Base-by-base conservation (phyloP, 2,888 invertebrate genomes). In the Itoplectis maculator region DNA sequence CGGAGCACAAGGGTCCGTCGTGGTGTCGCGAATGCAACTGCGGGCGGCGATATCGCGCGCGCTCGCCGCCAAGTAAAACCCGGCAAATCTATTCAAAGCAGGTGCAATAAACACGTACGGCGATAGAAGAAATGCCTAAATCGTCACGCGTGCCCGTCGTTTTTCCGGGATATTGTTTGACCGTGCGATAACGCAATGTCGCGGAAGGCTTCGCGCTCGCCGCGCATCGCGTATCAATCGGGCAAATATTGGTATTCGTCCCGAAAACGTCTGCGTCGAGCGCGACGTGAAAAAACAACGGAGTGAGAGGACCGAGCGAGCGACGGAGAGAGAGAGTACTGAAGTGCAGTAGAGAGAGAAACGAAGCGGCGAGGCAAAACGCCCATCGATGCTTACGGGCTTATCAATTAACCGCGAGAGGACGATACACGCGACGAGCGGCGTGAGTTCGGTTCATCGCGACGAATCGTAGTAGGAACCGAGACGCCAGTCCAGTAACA, bases 391-490 rank as follows among this genome's bases (percentile, higher is more conserved):
- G 35, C 47, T 7, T 15, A 18, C 18, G 13, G 29, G 23, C 47
- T 59, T 68, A 68, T 73, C 29, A 20, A 69, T 66, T 66, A 49
- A 29, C 18, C 20, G 11, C 23, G 29, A 54, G 13, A 20, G 7
- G 18, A 68, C 47, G 66, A 79, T 73, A 68, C n/a, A 76, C 49
- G 42, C 29, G n/a, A 35, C n/a, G n/a, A n/a, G n/a, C n/a, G n/a
- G 1, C 51, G 45, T 23, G 15, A 42, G 68, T 74, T 68, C 59
- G 49, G 79, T 37, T 11, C 35, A 20, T 4, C 56, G 49, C 15
- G 15, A 8, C 40, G 40, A 37, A 40, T 59, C 29, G 29, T 15
- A 56, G 40, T 79, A 49, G 59, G 49, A 29, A 18, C 4, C 35
- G 40, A 51, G 42, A n/a, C 29, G 13, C 23, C 23, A 49, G 9